Base-by-base conservation (phyloP, 2,888 invertebrate genomes). In the Meganola albula region DNA sequence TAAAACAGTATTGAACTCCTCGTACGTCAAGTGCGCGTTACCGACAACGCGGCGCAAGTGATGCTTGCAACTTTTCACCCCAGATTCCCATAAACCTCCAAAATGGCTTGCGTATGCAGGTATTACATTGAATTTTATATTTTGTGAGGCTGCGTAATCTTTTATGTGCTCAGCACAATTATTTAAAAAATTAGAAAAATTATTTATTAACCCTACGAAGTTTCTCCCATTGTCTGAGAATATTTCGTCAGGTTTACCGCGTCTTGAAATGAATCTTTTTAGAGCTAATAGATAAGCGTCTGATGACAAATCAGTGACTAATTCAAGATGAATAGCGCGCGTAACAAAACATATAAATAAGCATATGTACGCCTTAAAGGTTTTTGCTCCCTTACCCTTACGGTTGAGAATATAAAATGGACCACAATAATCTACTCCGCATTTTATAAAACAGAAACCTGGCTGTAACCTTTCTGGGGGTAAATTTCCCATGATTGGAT, bases 251-350 rank as follows among this genome's bases (percentile, higher is more conserved):
- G 31, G 31, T 24, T 31, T 31, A 10, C 30, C 16, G 4, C 30
- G 16, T 10, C 24, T 22, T 9, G 16, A 30, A n/a, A 30, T 24
- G 14, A 30, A 30, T 12, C 24, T 4, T 24, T 24, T 24, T n/a
- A 24, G 8, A n/a, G 24, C 24, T 7, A 24, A 8, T 12, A 24
- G 8, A 14, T 30, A 24, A n/a, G 10, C 23, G 6, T 24, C 3
- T 10, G 16, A 23, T 10, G 30, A 11, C 3, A 24, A 23, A 11
- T 11, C 16, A 7, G 14, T 24, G 10, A 30, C 16, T 5, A 16
- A 6, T 16, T 16, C 16, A 4, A 16, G 6, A 16, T 16, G 16
- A 16, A 5, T 16, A 16, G 16, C 16, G 4, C 6, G 4, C 4
- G 16, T 16, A 5, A 16, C 16, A 6, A 16, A 16, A 16, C 16